phyloP scores from a whole-genome alignment of 1,140 invertebrate genomes.

The Homalodisca vitripennis region DNA sequence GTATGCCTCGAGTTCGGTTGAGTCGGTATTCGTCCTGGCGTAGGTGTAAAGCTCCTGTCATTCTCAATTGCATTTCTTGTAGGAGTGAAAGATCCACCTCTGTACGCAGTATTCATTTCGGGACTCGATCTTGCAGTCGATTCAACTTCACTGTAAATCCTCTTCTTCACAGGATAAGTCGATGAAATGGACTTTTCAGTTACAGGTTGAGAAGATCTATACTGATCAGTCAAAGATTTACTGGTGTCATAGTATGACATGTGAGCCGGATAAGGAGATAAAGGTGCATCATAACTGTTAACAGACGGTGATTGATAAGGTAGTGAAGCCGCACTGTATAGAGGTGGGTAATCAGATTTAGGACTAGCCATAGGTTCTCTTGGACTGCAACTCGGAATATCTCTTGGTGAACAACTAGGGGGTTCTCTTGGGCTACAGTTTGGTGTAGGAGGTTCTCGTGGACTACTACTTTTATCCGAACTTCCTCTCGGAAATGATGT shows the following conservation, averaged over 20 bases:
- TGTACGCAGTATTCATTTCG: conserved; percentile 23
- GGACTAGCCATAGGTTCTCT: conserved; percentile 33
- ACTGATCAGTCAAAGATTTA: conserved; percentile 35
- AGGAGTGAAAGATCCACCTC: conserved; percentile 39
- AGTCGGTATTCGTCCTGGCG: conserved; percentile 42
- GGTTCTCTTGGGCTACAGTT: conserved; percentile 43
- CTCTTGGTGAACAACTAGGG: conserved; percentile 38
- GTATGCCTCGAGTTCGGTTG: conserved; percentile 27
- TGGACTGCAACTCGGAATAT: conserved; percentile 35
- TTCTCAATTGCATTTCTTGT: conserved; percentile 39
- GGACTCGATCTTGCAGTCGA: conserved; percentile 2
- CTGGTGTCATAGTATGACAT: conserved; percentile 36
- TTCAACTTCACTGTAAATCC: conserved; percentile 56
- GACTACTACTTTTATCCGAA: conserved; percentile 64
- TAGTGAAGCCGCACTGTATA: conserved; percentile 29
- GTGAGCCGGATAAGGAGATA: conserved; percentile 36
- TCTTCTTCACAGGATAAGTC: conserved; percentile 55
- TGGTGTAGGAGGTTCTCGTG: conserved; percentile 39
- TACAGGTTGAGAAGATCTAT: conserved; percentile 21
- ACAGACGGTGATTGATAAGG: conserved; percentile 30
- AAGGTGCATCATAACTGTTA: conserved; percentile 28
- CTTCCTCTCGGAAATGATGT: conserved; percentile 65
- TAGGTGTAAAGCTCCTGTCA: conserved; percentile 41
- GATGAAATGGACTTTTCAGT: conserved; percentile 32
- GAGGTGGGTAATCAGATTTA: conserved; percentile 31